These are phyloP conservation scores for Peromyscus californicus DNA, from an alignment of 2,113 vertebrate species.

Conservation along the genomic window DNA sequence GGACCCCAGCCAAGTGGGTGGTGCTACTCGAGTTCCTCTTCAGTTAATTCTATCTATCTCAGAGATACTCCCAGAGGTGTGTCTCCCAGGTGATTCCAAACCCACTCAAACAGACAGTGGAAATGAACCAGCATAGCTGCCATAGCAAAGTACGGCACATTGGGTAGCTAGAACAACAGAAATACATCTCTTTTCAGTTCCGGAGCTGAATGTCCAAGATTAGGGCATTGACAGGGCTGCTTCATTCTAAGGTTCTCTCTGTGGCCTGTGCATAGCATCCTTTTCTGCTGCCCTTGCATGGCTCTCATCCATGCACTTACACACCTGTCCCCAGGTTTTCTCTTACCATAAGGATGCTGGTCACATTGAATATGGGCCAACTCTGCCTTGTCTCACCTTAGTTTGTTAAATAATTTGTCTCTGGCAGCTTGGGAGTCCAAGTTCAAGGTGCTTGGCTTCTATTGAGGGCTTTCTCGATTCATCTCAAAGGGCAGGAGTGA, in stretches of 20 bases:
- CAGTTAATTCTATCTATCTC: background rate
- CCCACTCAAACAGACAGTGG: background rate
- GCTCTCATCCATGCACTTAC: background rate
- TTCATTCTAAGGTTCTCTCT: background rate
- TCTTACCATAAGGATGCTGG: background rate
- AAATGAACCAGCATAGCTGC: background rate
- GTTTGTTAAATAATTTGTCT: constrained; percentile 1
- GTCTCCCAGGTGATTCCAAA: background rate
- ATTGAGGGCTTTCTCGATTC: background rate
- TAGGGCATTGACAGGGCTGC: background rate
- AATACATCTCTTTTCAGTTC: background rate
- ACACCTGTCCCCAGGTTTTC: background rate
- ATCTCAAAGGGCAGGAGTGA: background rate
- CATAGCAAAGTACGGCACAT: background rate
- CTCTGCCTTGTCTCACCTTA: background rate
- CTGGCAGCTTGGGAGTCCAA: background rate
- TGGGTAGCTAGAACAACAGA: background rate
- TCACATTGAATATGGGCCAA: background rate
- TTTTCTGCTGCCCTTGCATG: background rate
- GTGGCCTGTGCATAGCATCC: accelerated
- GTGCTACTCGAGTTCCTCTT: background rate
- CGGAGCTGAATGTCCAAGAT: background rate
- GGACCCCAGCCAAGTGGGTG: background rate
- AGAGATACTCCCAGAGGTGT: background rate
- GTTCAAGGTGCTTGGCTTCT: background rate